Evolutionary conservation across 2,888 invertebrate species (phyloP).

Genomic region (Teinopalpus imperialis): DNA sequence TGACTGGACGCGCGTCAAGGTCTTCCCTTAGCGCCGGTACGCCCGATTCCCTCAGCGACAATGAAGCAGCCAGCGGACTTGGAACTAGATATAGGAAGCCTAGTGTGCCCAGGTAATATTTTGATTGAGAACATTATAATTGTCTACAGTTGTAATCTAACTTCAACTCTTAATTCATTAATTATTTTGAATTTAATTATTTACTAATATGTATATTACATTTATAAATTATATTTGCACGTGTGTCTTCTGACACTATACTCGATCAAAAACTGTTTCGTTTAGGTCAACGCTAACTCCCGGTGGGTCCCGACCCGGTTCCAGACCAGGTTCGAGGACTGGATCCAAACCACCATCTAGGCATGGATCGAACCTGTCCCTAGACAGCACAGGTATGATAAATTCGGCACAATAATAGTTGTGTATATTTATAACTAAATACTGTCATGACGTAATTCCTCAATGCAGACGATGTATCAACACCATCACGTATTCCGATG

Average conservation of each 20-base stretch:
- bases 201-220: no score
- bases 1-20: constrained; percentile 85
- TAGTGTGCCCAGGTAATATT: constrained; percentile 75
- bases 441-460: background rate
- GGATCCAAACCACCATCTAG: constrained; percentile 96
- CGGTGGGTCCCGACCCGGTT: constrained; percentile 91
- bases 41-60: constrained; percentile 94
- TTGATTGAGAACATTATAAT: no score
- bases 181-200: no score
- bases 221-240: no score
- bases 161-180: no score
- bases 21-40: constrained; percentile 93
- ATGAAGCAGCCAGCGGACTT: constrained; percentile 89
- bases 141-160: no score
- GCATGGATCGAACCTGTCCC: constrained; percentile 94
- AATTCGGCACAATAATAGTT: constrained; percentile 1
- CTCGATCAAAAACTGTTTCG: no score
- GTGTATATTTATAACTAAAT: constrained; percentile 17
- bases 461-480: constrained; percentile 84
- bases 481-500: constrained; percentile 91
- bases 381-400: constrained; percentile 91
- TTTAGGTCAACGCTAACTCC: constrained; percentile 87
- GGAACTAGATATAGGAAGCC: constrained; percentile 86
- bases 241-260: no score
- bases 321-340: constrained; percentile 91